Evolutionary conservation across 2,888 invertebrate species (phyloP).

Genomic region (Cosmopolites sordidus): DNA sequence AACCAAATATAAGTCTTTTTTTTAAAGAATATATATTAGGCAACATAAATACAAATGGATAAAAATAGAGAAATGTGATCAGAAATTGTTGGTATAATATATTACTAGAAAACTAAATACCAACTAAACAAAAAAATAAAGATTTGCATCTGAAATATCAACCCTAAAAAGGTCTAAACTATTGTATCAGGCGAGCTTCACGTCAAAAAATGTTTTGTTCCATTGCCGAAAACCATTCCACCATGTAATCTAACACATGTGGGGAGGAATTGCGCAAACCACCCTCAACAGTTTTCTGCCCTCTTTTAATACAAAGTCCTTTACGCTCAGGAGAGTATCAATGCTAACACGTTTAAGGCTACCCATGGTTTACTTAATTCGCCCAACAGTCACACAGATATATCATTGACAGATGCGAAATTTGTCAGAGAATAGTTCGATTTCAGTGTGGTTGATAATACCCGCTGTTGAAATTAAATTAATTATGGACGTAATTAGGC

Average conservation of each 20-base stretch:
- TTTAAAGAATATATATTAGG: too few relatives aligned
- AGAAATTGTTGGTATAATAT: too few relatives aligned
- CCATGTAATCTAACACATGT: constrained; percentile 45
- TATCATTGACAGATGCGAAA: constrained; percentile 48
- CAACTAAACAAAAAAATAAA: too few relatives aligned
- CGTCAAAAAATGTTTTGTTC: neutral
- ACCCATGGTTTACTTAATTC: constrained; percentile 46
- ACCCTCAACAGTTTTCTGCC: constrained; percentile 37
- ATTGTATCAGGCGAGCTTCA: neutral
- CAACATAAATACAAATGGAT: too few relatives aligned
- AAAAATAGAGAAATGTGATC: too few relatives aligned
- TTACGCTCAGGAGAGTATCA: constrained; percentile 47
- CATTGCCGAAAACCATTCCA: constrained; percentile 36
- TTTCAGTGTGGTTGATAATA: constrained; percentile 8
- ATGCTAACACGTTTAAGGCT: constrained; percentile 49
- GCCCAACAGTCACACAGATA: constrained; percentile 42
- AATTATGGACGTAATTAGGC: neutral
- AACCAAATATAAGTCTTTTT: too few relatives aligned
- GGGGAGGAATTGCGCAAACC: constrained; percentile 43
- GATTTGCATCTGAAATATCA: neutral
- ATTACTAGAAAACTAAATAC: too few relatives aligned
- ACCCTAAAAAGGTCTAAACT: neutral
- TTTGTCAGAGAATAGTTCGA: constrained; percentile 8
- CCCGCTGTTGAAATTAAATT: neutral
- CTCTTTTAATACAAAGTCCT: constrained; percentile 37